Evolutionary conservation across 2,888 invertebrate genomes (phyloP).

Genomic region (Lepidochitona cinerea): DNA sequence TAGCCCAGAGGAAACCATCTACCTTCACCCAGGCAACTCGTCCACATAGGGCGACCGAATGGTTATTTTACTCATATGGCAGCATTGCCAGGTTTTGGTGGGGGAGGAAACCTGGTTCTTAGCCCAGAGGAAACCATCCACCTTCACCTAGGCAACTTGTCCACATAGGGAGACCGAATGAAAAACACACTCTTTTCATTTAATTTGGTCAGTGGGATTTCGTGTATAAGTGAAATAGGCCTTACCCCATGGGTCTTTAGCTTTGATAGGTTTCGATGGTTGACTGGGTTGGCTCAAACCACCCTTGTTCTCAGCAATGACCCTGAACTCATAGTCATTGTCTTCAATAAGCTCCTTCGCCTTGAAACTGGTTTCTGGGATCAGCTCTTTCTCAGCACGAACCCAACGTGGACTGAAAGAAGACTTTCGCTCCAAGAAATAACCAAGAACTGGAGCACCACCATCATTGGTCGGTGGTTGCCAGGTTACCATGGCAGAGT

Average conservation of each 20-base stretch:
- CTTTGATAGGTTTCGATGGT: constrained; percentile 58
- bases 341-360: constrained; percentile 57
- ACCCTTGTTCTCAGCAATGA: constrained; percentile 76
- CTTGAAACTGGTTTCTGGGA: constrained; percentile 41
- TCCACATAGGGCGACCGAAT: no score
- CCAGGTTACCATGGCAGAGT: constrained; percentile 67
- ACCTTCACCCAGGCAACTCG: no score
- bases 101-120: no score
- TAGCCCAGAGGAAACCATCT: no score
- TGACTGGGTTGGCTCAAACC: constrained; percentile 83
- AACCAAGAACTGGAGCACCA: constrained; percentile 67
- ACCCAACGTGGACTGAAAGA: constrained; percentile 61
- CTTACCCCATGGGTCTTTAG: constrained; percentile 69
- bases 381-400: constrained; percentile 55
- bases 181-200: no score
- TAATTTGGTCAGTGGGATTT: no score
- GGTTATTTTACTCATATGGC: no score
- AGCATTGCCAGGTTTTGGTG: no score
- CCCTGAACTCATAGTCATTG: constrained; percentile 65
- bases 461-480: constrained; percentile 70
- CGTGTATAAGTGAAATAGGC: no score
- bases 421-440: constrained; percentile 65
- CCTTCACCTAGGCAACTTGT: no score
- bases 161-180: no score
- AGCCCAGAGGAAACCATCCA: no score